phyloP scores from a whole-genome alignment of 2,797 vertebrate species.

The Syngnathus acus region DNA sequence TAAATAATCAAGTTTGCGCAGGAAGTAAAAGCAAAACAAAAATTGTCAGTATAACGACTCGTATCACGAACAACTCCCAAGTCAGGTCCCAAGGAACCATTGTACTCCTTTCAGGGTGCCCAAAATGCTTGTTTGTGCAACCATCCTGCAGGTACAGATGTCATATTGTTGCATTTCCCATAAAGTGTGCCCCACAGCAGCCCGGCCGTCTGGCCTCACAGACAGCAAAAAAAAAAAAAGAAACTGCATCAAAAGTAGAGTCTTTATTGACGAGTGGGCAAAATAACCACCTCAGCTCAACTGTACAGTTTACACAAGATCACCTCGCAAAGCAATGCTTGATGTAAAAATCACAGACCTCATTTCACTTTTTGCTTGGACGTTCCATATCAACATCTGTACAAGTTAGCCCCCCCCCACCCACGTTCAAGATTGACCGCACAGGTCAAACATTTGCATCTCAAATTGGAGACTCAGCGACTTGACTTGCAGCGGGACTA shows the following conservation, averaged over 20 bases:
- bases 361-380: constrained; percentile 35
- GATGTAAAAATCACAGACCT: constrained; percentile 60
- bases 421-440: constrained; percentile 59
- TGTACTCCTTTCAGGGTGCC: neutral
- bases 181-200: neutral
- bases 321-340: constrained; percentile 60
- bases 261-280: constrained; percentile 80
- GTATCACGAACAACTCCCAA: too few relatives aligned
- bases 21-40: too few relatives aligned
- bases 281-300: constrained; percentile 76
- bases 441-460: constrained; percentile 57
- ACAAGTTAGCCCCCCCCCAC: constrained; percentile 44
- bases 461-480: constrained; percentile 51
- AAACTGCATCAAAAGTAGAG: constrained; percentile 79
- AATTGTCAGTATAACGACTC: too few relatives aligned
- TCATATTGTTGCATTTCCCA: neutral
- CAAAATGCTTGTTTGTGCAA: neutral
- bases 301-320: constrained; percentile 74
- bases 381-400: constrained; percentile 53
- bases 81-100: too few relatives aligned
- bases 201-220: neutral
- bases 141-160: neutral
- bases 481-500: constrained; percentile 24
- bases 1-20: too few relatives aligned
- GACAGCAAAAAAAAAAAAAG: neutral